Base-by-base conservation (phyloP, 2,797 vertebrate species). In the Platyrinchus mystaceus region DNA sequence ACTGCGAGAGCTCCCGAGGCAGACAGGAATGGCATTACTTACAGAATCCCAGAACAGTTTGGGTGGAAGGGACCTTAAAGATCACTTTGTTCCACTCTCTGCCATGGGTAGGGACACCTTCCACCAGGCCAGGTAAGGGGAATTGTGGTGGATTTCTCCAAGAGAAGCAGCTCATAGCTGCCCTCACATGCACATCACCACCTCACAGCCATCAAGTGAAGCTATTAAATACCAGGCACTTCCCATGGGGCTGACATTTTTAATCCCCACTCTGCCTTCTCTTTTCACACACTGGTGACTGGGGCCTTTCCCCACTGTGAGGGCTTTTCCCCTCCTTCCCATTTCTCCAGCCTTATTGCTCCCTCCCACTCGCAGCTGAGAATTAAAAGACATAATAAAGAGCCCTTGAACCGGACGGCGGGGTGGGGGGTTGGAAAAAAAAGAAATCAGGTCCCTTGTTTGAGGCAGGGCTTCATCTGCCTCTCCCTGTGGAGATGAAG, bases 301-400 rank as follows among this genome's bases (percentile, higher is more conserved):
- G 83, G 75, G 89, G 71, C 78, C 63, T 94, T 76, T 90, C 88
- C 90, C 82, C 47, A 76, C 92, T 63, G 84, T 5, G 84, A 94
- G 68, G 84, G 50, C 58, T 58, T 69, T 55, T 49, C 64, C 70
- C 28, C 50, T 14, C 16, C 43, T 26, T 23, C 2, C 22, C 43
- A 44, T 68, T 84, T 78, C 86, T 75, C 67, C 56, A 37, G 28
- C 84, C 84, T 96, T 84, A 96, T 88, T 73, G 64, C 89, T 94
- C 71, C 89, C 64, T 96, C 87, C 82, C 39, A 26, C 86, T 92
- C 34, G 0, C 78, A 93, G 92, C 70, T 63, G 41, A 91, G 92
- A 95, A 94, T 92, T 94, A 91, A 86, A 96, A 92, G 76, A 87
- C 89, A 50, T 86, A 96, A 97, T 95, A 96, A 96, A 94, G 84